phyloP scores from a whole-genome alignment of 2,888 invertebrate genomes.

The Rhingia rostrata region DNA sequence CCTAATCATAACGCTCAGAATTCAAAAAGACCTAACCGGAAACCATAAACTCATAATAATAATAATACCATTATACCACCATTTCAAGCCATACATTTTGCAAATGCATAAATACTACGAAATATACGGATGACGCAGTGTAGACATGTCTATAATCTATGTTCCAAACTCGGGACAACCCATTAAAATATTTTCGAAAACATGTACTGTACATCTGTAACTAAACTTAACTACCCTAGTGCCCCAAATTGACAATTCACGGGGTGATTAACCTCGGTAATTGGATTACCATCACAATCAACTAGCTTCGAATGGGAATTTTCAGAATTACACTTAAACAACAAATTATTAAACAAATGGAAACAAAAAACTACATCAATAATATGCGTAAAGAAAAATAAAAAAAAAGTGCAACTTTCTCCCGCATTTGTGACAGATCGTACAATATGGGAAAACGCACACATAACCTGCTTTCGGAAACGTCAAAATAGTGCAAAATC shows the following conservation, averaged over 20 bases:
- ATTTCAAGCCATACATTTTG: too few species aligned
- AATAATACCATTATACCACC: too few species aligned
- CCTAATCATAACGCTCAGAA: too few species aligned
- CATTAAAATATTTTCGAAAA: neutral
- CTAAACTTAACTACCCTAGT: neutral
- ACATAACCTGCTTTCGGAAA: conserved; percentile 74
- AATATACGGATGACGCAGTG: too few species aligned
- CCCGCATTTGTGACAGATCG: conserved; percentile 47
- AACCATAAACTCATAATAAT: too few species aligned
- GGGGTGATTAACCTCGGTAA: conserved; percentile 26
- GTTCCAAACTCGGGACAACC: neutral
- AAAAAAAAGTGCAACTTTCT: conserved; percentile 55
- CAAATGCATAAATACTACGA: too few species aligned
- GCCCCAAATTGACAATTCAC: conserved; percentile 1
- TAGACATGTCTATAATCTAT: too few species aligned
- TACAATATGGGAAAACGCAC: conserved; percentile 62
- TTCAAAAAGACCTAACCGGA: too few species aligned
- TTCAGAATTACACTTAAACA: neutral
- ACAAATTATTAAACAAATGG: neutral
- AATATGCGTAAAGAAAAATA: conserved; percentile 1
- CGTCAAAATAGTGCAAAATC: conserved; percentile 75
- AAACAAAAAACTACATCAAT: conserved; percentile 10
- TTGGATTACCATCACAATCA: neutral
- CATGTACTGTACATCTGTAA: neutral
- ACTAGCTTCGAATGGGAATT: neutral